A percentile compares a stretch with the other conserved stretches of the same genome.
Evolutionary conservation across 2,113 vertebrate species (phyloP).

Genomic region (Erpornis zantholeuca): DNA sequence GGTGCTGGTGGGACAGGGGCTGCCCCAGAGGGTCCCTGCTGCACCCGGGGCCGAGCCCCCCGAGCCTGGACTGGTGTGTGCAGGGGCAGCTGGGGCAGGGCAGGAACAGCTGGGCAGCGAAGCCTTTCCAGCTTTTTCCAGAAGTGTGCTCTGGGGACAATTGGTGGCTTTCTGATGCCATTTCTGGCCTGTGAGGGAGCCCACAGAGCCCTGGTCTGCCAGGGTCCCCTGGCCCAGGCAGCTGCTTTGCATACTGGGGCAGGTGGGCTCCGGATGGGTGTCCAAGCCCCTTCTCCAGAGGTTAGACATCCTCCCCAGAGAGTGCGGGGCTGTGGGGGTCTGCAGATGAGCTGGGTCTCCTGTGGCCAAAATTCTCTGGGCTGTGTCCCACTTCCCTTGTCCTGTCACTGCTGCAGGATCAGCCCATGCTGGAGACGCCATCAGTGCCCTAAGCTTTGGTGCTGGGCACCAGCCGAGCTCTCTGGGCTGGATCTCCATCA

Average conservation of each 20-base stretch:
- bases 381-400: background rate
- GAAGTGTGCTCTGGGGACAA: background rate
- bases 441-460: background rate
- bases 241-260: background rate
- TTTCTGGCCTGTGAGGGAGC: background rate
- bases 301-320: no score
- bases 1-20: background rate
- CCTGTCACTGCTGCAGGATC: background rate
- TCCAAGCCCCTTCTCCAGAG: background rate
- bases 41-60: fast-evolving
- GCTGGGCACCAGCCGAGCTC: background rate
- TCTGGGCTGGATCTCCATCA: background rate
- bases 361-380: background rate
- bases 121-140: background rate
- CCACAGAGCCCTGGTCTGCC: background rate
- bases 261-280: background rate
- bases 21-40: background rate
- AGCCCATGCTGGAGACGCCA: fast-evolving
- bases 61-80: fast-evolving
- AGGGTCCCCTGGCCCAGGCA: background rate
- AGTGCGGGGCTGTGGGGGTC: fast-evolving
- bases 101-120: fast-evolving
- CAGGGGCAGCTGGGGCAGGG: fast-evolving
- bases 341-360: background rate
- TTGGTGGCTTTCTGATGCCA: background rate